These are phyloP conservation scores for Epinephelus lanceolatus DNA, from an alignment of 2,113 vertebrate species.

Conservation along the genomic window DNA sequence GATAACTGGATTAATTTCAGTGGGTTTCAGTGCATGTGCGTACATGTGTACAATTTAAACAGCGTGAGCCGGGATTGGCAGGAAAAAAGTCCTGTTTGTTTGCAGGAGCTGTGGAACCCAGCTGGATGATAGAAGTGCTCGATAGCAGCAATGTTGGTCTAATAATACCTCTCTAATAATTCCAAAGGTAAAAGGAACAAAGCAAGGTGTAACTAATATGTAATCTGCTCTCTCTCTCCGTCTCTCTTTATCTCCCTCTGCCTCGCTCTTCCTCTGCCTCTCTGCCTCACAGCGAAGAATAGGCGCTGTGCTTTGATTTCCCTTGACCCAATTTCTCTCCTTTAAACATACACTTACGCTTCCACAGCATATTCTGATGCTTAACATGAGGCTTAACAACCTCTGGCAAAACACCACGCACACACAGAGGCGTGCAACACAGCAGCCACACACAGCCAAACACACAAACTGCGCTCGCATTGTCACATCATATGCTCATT, in stretches of 20 bases:
- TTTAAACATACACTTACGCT: conserved; percentile 74
- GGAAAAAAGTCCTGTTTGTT: conserved; percentile 44
- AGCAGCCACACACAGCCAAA: conserved; percentile 41
- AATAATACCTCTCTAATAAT: conserved; percentile 78
- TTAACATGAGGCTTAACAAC: conserved; percentile 76
- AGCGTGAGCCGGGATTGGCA: conserved; percentile 29
- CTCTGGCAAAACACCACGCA: conserved; percentile 67
- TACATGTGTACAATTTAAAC: conserved; percentile 27
- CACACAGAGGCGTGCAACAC: conserved; percentile 2
- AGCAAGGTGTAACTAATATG: conserved; percentile 78
- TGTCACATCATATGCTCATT: conserved; percentile 41
- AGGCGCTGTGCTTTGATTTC: conserved; percentile 75
- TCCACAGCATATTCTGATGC: conserved; percentile 73
- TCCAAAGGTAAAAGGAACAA: conserved; percentile 76
- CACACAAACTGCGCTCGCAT: conserved; percentile 24
- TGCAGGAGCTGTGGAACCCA: conserved; percentile 31
- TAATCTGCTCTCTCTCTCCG: conserved; percentile 66
- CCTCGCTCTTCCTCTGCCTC: conserved; percentile 51
- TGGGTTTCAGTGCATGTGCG: conserved; percentile 10
- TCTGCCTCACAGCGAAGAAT: conserved; percentile 70
- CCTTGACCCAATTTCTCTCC: conserved; percentile 80
- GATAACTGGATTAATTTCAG: conserved; percentile 40
- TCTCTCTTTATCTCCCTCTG: conserved; percentile 48
- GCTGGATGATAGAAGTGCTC: conserved; percentile 50
- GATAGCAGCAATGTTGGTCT: conserved; percentile 64